Evolutionary conservation across 2,113 vertebrate species (phyloP).

Genomic region (Trogon melanurus): DNA sequence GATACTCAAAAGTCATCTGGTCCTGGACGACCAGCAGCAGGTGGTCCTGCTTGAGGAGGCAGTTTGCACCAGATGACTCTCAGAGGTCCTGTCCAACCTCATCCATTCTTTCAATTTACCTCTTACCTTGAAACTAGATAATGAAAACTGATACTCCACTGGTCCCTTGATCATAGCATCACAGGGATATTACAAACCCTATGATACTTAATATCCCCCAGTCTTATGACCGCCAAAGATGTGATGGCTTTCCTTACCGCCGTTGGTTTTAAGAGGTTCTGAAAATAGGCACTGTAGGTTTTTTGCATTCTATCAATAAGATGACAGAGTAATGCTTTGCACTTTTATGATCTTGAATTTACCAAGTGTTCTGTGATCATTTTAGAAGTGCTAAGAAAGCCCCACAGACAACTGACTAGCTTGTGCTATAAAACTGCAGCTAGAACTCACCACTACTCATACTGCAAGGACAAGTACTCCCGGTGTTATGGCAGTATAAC

Average conservation of each 20-base stretch:
- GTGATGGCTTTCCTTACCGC: background rate
- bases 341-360: background rate
- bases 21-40: background rate
- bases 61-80: background rate
- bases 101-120: background rate
- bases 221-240: background rate
- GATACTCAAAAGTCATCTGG: background rate
- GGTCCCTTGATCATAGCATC: background rate
- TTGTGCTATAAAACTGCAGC: background rate
- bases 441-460: background rate
- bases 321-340: background rate
- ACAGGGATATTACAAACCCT: background rate
- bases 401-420: background rate
- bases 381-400: background rate
- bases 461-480: background rate
- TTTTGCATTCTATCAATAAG: background rate
- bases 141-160: background rate
- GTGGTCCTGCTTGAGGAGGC: background rate
- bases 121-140: background rate
- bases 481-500: background rate
- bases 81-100: background rate
- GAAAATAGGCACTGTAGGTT: background rate
- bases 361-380: background rate
- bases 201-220: background rate
- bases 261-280: background rate